phyloP scores from a whole-genome alignment of 2,113 vertebrate genomes.

The Gavia stellata region DNA sequence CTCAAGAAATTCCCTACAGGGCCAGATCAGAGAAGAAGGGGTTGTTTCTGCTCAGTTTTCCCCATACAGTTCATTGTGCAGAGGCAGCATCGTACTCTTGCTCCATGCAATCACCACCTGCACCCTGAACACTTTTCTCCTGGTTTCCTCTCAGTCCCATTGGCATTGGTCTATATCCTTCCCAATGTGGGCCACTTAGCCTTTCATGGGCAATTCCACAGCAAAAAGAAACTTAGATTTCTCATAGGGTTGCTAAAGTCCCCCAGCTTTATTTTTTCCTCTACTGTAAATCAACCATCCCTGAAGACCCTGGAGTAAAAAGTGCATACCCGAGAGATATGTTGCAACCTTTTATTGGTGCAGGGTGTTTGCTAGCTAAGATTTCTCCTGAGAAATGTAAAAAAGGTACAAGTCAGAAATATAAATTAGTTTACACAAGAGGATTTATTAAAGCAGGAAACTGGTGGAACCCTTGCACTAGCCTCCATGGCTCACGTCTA shows the following conservation, averaged over 20 bases:
- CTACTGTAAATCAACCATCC: neutral
- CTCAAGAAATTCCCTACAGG: neutral
- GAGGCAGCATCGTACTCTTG: fast-evolving
- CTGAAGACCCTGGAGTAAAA: neutral
- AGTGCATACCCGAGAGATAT: fast-evolving
- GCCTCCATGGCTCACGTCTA: neutral
- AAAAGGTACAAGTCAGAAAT: neutral
- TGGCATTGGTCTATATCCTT: neutral
- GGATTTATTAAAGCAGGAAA: neutral
- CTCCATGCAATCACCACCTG: neutral
- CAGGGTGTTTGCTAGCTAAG: neutral
- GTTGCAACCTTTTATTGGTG: neutral
- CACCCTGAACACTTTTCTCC: neutral
- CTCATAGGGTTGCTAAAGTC: neutral
- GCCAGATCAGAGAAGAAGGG: neutral
- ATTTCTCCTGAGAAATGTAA: neutral
- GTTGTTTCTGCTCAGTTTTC: neutral
- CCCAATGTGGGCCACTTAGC: neutral
- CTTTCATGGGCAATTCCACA: neutral
- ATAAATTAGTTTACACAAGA: neutral
- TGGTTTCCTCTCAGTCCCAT: neutral
- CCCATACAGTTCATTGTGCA: neutral
- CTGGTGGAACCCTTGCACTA: neutral
- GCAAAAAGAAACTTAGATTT: neutral
- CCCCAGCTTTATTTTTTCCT: neutral